phyloP scores from a whole-genome alignment of 2,113 vertebrate genomes.

The Tupaia tana region DNA sequence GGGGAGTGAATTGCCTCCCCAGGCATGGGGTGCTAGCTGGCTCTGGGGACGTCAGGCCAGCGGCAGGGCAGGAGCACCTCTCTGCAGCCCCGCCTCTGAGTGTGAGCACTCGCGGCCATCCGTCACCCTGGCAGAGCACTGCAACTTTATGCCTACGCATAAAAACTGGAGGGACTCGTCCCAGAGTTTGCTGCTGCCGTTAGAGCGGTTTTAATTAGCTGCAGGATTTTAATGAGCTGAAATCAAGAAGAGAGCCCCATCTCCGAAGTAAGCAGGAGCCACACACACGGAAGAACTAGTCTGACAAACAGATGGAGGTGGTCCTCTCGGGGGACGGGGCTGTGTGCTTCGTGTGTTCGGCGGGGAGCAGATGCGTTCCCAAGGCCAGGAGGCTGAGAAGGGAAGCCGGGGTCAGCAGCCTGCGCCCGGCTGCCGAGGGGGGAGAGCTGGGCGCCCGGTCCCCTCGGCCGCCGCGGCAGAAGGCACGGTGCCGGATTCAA shows the following conservation, averaged over 20 bases:
- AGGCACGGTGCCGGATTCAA: slow-evolving; percentile 69
- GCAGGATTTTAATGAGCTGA: slow-evolving; percentile 81
- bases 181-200: slow-evolving; percentile 63
- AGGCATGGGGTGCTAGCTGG: no score
- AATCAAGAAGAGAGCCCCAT: slow-evolving; percentile 75
- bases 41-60: neutral
- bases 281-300: slow-evolving; percentile 65
- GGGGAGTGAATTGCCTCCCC: neutral
- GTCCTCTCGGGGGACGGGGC: slow-evolving; percentile 76
- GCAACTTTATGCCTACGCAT: slow-evolving; percentile 75
- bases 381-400: slow-evolving; percentile 64
- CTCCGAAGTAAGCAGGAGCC: slow-evolving; percentile 71
- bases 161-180: slow-evolving; percentile 65
- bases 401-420: slow-evolving; percentile 52
- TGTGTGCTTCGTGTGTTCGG: slow-evolving; percentile 56
- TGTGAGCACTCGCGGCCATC: neutral
- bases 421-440: neutral
- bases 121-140: neutral
- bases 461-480: neutral
- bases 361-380: slow-evolving; percentile 72
- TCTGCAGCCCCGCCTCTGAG: neutral
- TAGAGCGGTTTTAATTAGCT: slow-evolving; percentile 79
- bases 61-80: neutral
- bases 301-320: slow-evolving; percentile 82
- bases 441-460: neutral